Evolutionary conservation across 2,888 invertebrate genomes (phyloP).

Genomic region (Drepana falcataria): DNA sequence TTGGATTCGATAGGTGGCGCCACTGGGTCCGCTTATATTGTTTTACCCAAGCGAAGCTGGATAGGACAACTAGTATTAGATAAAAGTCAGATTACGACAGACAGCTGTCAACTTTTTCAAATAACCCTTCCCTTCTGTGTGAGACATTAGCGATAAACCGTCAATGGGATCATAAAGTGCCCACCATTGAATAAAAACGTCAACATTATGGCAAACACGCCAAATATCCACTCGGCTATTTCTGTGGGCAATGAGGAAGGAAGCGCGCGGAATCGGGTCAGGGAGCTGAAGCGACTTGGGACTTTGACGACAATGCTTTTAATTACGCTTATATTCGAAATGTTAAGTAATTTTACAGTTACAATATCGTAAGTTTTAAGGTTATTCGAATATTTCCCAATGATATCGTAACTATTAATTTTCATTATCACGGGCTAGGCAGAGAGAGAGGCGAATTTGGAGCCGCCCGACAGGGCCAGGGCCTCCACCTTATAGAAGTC

Average conservation of each 20-base stretch:
- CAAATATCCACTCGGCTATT: constrained; percentile 32
- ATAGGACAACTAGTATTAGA: too few species aligned
- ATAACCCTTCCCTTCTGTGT: background rate
- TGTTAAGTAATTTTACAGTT: background rate
- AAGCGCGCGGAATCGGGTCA: constrained; percentile 29
- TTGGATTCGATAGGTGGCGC: too few species aligned
- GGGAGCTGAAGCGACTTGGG: constrained; percentile 15
- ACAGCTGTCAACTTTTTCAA: background rate
- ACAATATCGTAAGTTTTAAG: background rate
- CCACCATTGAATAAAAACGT: constrained; percentile 20
- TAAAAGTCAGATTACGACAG: too few species aligned
- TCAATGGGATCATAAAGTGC: constrained; percentile 12
- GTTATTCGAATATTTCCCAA: background rate
- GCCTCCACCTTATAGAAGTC: too few species aligned
- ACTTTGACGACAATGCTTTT: constrained; percentile 22
- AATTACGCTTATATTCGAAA: constrained; percentile 22
- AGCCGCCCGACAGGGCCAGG: too few species aligned
- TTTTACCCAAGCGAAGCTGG: too few species aligned
- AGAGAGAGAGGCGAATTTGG: too few species aligned
- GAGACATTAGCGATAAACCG: constrained; percentile 7
- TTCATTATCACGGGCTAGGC: too few species aligned
- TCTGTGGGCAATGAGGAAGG: constrained; percentile 45
- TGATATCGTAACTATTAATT: too few species aligned
- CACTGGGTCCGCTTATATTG: too few species aligned
- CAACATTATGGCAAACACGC: constrained; percentile 21